Conservation (phyloP, 2,797 vertebrate genomes). For the Chloroceryle amazona region DNA sequence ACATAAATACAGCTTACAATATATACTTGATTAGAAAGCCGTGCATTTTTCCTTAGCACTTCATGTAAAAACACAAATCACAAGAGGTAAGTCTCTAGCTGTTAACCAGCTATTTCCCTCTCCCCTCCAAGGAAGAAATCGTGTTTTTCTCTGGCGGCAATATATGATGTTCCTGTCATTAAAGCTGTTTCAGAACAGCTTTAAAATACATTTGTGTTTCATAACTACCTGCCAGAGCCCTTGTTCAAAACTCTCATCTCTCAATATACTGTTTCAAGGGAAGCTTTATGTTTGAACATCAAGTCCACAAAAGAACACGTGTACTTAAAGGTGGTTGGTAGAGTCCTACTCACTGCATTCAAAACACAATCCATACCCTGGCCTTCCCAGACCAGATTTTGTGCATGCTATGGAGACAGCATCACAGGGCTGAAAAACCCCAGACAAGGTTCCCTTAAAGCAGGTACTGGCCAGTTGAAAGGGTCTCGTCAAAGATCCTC, state of each 20-base stretch:
- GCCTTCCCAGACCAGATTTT: neutral
- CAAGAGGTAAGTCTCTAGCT: neutral
- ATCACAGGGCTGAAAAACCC: neutral
- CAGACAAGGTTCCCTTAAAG: neutral
- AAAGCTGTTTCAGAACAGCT: constrained; percentile 38
- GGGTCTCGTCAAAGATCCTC: neutral
- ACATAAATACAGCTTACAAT: neutral
- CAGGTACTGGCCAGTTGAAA: neutral
- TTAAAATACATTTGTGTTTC: constrained; percentile 23
- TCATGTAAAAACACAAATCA: neutral
- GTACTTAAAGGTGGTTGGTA: neutral
- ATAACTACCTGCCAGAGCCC: constrained; percentile 23
- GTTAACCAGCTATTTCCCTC: constrained; percentile 47
- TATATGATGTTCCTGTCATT: constrained; percentile 20
- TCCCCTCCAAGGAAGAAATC: constrained; percentile 10
- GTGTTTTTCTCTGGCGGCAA: constrained; percentile 27
- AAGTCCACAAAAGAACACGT: neutral
- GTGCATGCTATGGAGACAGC: neutral
- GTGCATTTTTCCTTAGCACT: neutral
- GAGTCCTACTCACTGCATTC: neutral
- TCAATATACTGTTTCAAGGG: constrained; percentile 35
- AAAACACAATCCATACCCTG: neutral
- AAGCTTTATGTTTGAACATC: constrained; percentile 29
- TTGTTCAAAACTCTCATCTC: constrained; percentile 39
- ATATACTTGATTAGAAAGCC: neutral